Evolutionary conservation across 2,797 vertebrate species (phyloP).

Genomic region (Scolopax rusticola): DNA sequence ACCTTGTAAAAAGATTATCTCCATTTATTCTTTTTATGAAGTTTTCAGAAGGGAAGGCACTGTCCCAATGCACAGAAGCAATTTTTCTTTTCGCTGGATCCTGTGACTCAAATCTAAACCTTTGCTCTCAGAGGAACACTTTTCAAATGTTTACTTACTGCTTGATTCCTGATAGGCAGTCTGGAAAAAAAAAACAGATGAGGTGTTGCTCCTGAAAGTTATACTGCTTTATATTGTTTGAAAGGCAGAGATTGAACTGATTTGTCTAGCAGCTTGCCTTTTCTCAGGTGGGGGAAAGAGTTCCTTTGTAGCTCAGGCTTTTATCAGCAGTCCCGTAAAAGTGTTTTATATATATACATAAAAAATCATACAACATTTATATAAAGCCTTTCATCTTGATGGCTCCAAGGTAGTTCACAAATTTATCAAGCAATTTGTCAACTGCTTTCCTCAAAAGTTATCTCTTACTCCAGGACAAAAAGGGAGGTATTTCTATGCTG

Average conservation of each 20-base stretch:
- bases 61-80: slow-evolving; percentile 76
- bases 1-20: slow-evolving; percentile 81
- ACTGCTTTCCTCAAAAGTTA: background rate
- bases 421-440: slow-evolving; percentile 45
- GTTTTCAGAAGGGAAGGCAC: slow-evolving; percentile 73
- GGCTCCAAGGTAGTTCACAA: slow-evolving; percentile 6
- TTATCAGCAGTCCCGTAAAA: slow-evolving; percentile 49
- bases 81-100: slow-evolving; percentile 79
- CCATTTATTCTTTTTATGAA: slow-evolving; percentile 66
- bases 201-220: slow-evolving; percentile 71
- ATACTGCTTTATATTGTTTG: slow-evolving; percentile 70
- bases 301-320: slow-evolving; percentile 35
- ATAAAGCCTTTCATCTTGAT: slow-evolving; percentile 36
- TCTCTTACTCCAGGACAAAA: background rate
- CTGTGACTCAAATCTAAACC: slow-evolving; percentile 72
- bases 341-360: slow-evolving; percentile 10
- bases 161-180: slow-evolving; percentile 72
- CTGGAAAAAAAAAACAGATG: slow-evolving; percentile 74
- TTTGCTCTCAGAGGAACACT: slow-evolving; percentile 76
- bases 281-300: slow-evolving; percentile 18
- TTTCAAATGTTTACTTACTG: slow-evolving; percentile 80
- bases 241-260: slow-evolving; percentile 70
- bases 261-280: slow-evolving; percentile 63
- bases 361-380: slow-evolving; percentile 32
- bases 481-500: background rate